phyloP scores from a whole-genome alignment of 2,113 vertebrate genomes.

The Casuarius casuarius region DNA sequence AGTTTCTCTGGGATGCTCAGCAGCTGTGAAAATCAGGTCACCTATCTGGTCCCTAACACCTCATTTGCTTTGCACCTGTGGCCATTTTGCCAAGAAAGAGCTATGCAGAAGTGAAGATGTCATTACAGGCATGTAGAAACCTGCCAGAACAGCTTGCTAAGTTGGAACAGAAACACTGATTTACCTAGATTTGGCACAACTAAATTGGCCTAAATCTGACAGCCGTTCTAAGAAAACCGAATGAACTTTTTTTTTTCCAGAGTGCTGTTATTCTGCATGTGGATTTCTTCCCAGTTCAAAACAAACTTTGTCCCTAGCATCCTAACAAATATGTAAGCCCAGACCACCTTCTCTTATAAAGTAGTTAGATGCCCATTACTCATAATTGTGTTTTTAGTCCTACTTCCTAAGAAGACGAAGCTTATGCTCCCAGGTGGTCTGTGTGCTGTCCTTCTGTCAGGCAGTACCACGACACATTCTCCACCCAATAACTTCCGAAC shows the following conservation, averaged over 20 bases:
- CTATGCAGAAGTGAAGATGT: neutral
- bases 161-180: neutral
- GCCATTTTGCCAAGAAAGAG: neutral
- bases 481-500: neutral
- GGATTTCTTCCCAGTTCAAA: neutral
- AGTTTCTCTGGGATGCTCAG: neutral
- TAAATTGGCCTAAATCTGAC: neutral
- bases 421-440: neutral
- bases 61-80: neutral
- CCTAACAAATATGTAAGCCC: neutral
- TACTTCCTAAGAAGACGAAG: neutral
- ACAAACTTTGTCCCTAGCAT: neutral
- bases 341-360: neutral
- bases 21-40: neutral
- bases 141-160: neutral
- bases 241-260: neutral
- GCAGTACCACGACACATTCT: neutral
- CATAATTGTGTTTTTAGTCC: neutral
- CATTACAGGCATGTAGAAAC: neutral
- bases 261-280: neutral
- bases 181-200: neutral
- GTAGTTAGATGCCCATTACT: neutral
- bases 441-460: neutral
- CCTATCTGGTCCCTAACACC: neutral
- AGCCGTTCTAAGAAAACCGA: neutral